Percentiles rank a stretch among this genome's conserved stretches.
Conservation (phyloP, 2,797 vertebrate species). For the Threskiornis aethiopicus region DNA sequence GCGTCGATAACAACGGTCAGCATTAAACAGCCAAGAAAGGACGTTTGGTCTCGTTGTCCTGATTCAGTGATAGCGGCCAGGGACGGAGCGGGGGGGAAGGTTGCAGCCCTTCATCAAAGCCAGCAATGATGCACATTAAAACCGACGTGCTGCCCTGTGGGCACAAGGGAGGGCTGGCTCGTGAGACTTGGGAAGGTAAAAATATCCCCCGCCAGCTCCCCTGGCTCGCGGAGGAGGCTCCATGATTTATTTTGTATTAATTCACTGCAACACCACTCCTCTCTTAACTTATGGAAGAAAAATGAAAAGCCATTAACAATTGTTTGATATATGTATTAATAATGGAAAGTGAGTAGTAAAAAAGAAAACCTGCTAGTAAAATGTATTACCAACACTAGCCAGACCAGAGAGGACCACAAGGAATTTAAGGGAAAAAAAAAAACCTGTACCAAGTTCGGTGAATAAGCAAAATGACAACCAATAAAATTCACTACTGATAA, state of each 20-base stretch:
- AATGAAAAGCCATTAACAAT: neutral
- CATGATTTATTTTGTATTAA: neutral
- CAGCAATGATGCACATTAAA: neutral
- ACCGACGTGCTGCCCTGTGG: neutral
- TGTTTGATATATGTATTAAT: neutral
- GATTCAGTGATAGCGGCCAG: neutral
- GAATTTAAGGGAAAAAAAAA: neutral
- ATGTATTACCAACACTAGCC: neutral
- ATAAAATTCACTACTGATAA: neutral
- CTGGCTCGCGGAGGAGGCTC: neutral
- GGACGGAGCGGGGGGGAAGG: neutral
- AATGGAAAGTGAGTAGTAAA: neutral
- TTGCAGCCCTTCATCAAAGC: neutral
- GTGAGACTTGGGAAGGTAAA: neutral
- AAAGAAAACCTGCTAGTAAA: neutral
- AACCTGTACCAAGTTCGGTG: neutral
- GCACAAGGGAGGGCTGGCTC: neutral
- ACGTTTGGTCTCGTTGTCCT: neutral
- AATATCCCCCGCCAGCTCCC: neutral
- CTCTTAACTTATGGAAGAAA: neutral
- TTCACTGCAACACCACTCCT: neutral
- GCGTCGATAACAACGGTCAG: neutral
- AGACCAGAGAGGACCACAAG: neutral
- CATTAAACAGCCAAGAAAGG: neutral
- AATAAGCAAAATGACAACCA: neutral